A percentile compares a stretch with the other conserved stretches of the same genome.
Evolutionary conservation across 2,888 invertebrate species (phyloP).

Genomic region (Hyppa rectilinea): DNA sequence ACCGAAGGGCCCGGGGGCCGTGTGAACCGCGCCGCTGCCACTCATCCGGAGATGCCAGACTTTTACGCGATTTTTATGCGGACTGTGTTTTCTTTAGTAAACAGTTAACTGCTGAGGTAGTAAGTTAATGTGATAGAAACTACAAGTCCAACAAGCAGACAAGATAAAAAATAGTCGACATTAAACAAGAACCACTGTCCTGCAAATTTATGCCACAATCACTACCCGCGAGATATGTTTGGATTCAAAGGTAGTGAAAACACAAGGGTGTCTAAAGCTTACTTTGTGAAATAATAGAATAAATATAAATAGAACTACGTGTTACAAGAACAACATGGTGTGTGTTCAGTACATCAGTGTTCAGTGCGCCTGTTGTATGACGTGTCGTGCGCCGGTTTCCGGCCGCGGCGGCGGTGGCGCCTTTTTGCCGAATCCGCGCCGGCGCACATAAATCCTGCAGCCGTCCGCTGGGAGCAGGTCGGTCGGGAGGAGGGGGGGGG

Average conservation of each 20-base stretch:
- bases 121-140: neutral
- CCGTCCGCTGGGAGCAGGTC: conserved; percentile 26
- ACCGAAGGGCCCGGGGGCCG: conserved; percentile 26
- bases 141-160: neutral
- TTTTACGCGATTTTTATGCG: conserved; percentile 12
- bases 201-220: neutral
- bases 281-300: too few relatives aligned
- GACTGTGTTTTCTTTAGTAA: conserved; percentile 3
- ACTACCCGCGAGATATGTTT: neutral
- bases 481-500: conserved; percentile 17
- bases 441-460: conserved; percentile 70
- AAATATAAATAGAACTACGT: too few relatives aligned
- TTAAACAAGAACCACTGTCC: neutral
- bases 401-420: conserved; percentile 68
- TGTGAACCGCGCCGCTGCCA: conserved; percentile 57
- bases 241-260: neutral
- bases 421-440: conserved; percentile 72
- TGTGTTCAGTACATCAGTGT: neutral
- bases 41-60: conserved; percentile 38
- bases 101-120: neutral
- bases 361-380: conserved; percentile 10
- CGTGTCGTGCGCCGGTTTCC: conserved; percentile 49
- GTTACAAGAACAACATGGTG: too few relatives aligned
- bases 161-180: neutral
- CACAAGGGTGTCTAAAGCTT: neutral